Evolutionary conservation across 2,113 vertebrate genomes (phyloP).

Genomic region (Elachura formosa): DNA sequence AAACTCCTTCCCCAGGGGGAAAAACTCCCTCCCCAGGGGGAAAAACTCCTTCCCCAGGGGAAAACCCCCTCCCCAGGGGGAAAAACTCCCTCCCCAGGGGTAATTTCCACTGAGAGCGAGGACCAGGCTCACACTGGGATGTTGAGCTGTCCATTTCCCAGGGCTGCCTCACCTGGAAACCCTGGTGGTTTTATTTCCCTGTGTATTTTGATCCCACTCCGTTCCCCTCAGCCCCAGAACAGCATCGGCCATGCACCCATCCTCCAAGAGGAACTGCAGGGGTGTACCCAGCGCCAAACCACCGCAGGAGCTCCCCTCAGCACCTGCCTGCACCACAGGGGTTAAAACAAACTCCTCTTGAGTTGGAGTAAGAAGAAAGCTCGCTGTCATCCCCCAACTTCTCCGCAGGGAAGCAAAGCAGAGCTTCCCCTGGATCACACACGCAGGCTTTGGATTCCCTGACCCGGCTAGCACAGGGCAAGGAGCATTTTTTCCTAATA

Average conservation of each 20-base stretch:
- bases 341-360: neutral
- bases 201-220: neutral
- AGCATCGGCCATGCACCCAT: neutral
- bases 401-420: neutral
- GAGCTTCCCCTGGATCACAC: neutral
- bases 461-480: neutral
- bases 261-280: neutral
- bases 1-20: neutral
- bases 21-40: rapidly evolving
- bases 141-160: neutral
- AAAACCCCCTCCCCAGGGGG: rapidly evolving
- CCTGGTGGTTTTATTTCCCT: rapidly evolving
- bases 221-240: neutral
- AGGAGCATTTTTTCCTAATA: neutral
- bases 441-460: neutral
- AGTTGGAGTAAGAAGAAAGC: neutral
- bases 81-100: neutral
- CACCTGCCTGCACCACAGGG: neutral
- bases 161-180: neutral
- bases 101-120: neutral
- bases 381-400: neutral
- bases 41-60: neutral
- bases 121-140: neutral
- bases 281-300: neutral
- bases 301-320: neutral